A percentile compares a stretch with the other conserved stretches of the same genome.
Evolutionary conservation across 2,888 invertebrate genomes (phyloP).

Genomic region (Erynnis tages): DNA sequence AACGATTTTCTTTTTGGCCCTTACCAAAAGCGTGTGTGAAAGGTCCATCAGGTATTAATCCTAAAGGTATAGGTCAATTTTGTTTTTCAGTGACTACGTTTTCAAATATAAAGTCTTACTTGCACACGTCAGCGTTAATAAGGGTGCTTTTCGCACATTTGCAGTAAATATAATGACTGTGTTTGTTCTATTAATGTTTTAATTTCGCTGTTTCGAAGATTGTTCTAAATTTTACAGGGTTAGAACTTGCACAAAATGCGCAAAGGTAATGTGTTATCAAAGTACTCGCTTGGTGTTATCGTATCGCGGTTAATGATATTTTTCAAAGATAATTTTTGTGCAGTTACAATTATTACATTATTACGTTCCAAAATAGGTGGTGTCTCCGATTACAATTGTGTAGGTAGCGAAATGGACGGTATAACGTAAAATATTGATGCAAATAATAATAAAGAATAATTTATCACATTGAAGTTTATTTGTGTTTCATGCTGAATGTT

Average conservation of each 20-base stretch:
- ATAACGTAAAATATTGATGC: too few relatives aligned
- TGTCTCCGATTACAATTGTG: constrained; percentile 4
- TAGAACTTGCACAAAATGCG: constrained; percentile 12
- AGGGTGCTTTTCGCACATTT: constrained; percentile 31
- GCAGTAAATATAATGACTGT: constrained; percentile 19
- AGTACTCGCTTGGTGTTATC: constrained; percentile 12
- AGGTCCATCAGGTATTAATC: too few relatives aligned
- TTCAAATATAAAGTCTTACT: constrained; percentile 4
- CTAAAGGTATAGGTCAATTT: too few relatives aligned
- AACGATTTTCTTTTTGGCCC: too few relatives aligned
- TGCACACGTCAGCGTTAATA: constrained; percentile 10
- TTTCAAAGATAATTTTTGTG: not conserved
- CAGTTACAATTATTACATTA: not conserved
- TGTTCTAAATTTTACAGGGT: constrained; percentile 30
- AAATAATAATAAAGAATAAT: too few relatives aligned
- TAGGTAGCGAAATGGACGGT: too few relatives aligned
- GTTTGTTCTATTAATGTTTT: constrained; percentile 28
- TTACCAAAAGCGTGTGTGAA: too few relatives aligned
- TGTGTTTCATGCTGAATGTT: too few relatives aligned
- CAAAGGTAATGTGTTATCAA: not conserved
- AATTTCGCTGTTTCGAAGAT: constrained; percentile 7
- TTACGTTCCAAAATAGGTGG: constrained; percentile 10
- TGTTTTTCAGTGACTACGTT: too few relatives aligned
- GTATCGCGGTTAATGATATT: not conserved
- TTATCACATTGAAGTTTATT: too few relatives aligned